phyloP scores from a whole-genome alignment of 2,888 invertebrate genomes.

The Antitype chi region DNA sequence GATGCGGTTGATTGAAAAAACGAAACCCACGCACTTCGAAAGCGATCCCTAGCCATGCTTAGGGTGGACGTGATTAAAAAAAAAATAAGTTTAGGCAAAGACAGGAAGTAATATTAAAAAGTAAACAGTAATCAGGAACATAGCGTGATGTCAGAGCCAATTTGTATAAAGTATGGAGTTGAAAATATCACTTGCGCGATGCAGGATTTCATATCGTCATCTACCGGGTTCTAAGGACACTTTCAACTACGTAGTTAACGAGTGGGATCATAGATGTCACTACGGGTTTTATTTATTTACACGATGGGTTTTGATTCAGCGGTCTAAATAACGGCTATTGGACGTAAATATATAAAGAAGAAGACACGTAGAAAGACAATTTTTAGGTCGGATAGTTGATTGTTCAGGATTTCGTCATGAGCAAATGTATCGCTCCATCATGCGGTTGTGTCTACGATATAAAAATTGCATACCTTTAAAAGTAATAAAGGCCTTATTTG shows the following conservation, averaged over 20 bases:
- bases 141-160: neutral
- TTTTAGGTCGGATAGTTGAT: neutral
- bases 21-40: constrained; percentile 66
- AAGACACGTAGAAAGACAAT: no score
- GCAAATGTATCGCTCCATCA: neutral
- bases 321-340: neutral
- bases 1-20: constrained; percentile 79
- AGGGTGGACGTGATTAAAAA: constrained; percentile 62
- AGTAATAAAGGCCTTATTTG: neutral
- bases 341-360: no score
- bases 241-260: constrained; percentile 20
- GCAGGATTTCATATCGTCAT: constrained; percentile 23
- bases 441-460: neutral
- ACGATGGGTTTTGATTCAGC: neutral
- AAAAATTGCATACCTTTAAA: neutral
- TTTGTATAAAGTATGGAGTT: neutral
- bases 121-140: constrained; percentile 6
- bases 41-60: constrained; percentile 69
- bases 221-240: constrained; percentile 3
- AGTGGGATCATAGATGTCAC: constrained; percentile 36
- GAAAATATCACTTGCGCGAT: constrained; percentile 7
- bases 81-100: constrained; percentile 43
- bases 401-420: neutral
- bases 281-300: constrained; percentile 22
- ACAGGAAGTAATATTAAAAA: constrained; percentile 47